Evolutionary conservation across 2,113 vertebrate genomes (phyloP).

Genomic region (Hippotragus niger): DNA sequence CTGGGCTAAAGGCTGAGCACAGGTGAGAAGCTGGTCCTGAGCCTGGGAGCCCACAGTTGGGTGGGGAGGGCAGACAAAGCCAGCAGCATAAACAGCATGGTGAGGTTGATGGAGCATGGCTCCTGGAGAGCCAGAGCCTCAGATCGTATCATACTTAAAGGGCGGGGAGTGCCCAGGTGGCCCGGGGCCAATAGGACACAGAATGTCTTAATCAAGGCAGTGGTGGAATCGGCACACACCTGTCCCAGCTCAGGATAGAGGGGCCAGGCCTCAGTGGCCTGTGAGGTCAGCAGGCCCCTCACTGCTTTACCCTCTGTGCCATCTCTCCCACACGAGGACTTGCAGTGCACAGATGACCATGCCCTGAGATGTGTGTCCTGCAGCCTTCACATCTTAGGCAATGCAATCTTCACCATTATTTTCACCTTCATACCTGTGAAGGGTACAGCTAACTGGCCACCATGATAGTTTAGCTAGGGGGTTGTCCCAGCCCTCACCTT

Average conservation of each 20-base stretch:
- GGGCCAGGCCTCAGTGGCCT: background rate
- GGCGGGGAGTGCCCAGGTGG: background rate
- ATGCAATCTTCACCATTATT: background rate
- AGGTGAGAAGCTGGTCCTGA: background rate
- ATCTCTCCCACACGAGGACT: background rate
- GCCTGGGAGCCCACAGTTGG: background rate
- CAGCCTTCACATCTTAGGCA: background rate
- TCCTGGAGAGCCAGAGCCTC: background rate
- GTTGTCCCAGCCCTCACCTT: background rate
- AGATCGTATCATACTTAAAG: background rate
- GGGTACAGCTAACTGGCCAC: background rate
- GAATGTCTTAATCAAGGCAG: background rate
- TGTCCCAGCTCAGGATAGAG: background rate
- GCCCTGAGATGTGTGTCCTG: background rate
- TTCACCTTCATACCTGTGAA: background rate
- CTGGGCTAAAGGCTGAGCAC: background rate
- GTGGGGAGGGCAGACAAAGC: background rate
- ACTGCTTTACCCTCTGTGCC: background rate
- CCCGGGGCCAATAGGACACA: background rate
- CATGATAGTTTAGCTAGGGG: background rate
- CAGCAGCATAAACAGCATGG: accelerated
- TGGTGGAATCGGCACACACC: background rate
- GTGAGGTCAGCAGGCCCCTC: background rate
- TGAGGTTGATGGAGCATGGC: background rate
- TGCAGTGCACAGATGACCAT: background rate